These are phyloP conservation scores for Haliaeetus leucogaster DNA, from an alignment of 2,113 vertebrate genomes.

Conservation along the genomic window DNA sequence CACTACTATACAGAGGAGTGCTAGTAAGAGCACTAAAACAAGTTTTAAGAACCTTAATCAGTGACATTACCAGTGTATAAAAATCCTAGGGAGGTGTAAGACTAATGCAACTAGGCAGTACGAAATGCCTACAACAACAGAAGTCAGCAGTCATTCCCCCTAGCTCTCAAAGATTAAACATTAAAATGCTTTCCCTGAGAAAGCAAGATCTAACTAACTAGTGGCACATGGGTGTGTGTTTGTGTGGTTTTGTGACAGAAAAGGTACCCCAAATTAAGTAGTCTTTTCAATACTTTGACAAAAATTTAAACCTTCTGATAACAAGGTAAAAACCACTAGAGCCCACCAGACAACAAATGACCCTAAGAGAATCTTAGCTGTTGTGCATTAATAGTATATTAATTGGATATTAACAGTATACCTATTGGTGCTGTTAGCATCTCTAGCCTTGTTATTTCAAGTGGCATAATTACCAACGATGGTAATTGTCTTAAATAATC, in stretches of 20 bases:
- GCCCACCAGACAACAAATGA: neutral
- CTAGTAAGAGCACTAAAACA: neutral
- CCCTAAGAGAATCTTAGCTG: neutral
- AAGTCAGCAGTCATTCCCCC: neutral
- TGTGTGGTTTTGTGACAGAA: neutral
- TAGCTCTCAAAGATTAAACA: neutral
- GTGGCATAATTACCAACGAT: neutral
- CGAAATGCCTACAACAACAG: neutral
- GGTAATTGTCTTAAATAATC: neutral
- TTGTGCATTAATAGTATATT: neutral
- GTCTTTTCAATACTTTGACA: neutral
- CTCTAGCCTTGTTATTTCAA: neutral
- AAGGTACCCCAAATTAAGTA: neutral
- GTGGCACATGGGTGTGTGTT: neutral
- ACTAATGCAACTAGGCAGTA: neutral
- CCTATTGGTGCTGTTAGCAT: neutral
- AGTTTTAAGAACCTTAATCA: neutral
- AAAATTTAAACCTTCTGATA: neutral
- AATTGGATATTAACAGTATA: neutral
- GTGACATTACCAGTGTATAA: neutral
- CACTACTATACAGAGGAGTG: neutral
- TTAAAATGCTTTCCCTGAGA: neutral
- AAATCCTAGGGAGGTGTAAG: neutral
- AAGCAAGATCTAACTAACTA: neutral
- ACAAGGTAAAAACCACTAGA: neutral